Base-by-base conservation (phyloP, 1,140 invertebrate species). In the Macrobrachium rosenbergii region DNA sequence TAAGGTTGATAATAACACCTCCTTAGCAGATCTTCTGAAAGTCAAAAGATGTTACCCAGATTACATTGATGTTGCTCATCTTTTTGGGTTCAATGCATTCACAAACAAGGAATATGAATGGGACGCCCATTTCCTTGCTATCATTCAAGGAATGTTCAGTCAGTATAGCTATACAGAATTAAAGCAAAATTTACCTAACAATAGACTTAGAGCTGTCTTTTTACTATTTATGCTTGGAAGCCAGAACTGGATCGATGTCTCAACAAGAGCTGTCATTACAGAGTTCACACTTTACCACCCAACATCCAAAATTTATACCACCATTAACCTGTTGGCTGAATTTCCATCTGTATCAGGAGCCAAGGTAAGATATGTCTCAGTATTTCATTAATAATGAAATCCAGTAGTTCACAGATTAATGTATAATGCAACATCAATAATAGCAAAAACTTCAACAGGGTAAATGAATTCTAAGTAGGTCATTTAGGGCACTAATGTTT, bases 81-180 rank as follows among this genome's bases (percentile, higher is more conserved):
- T 89, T 5, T 83, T 75, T 58, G 67, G 77, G n/a, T 89, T 89
- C 45, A 45, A 43, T n/a, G 79, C 77, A 0, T 81, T 69, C 45
- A 58, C 21, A 14, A 77, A 89, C 62, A 87, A 80, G 60, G 82
- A 84, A 63, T 89, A 89, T 64, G 81, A 89, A 83, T 89, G 88
- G 88, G 88, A 89, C 58, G 88, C 85, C 3, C 88, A 89, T 62
- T 89, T 87, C 69, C 84, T 89, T 10, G 84, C 88, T 37, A 82
- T 89, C 62, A 83, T 81, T 62, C 73, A 89, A 60, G 88, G 88
- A 43, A 62, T 52, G 52, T 89, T 79, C 77, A 69, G 84, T 21
- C 72, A 80, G 37, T 89, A 89, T 64, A 89, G 88, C 69, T 89
- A 87, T 64, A 87, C 88, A n/a, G n/a, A 63, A 2, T 37, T 80